Conservation (phyloP, 2,797 vertebrate species). For the Darevskia mixta region DNA sequence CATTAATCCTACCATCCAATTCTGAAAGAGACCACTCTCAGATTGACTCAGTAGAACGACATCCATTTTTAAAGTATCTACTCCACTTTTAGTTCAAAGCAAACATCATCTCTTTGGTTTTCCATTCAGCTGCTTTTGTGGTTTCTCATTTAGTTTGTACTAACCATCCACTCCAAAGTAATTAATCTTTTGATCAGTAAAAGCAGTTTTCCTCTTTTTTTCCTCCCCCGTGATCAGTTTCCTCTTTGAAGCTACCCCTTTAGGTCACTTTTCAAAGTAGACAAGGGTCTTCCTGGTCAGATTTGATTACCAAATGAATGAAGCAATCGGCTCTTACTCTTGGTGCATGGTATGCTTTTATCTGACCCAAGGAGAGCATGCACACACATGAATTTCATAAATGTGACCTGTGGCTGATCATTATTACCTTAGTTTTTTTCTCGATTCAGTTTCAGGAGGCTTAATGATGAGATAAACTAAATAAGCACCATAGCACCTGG, state of each 20-base stretch:
- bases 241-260: constrained; percentile 56
- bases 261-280: constrained; percentile 49
- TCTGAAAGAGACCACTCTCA: background rate
- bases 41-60: background rate
- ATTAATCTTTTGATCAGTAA: constrained; percentile 56
- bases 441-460: background rate
- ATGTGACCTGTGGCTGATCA: constrained; percentile 5
- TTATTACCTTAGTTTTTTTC: background rate
- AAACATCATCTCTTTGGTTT: constrained; percentile 47
- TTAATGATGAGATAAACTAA: background rate
- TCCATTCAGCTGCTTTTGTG: constrained; percentile 51
- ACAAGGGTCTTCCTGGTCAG: constrained; percentile 46
- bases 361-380: constrained; percentile 33
- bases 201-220: constrained; percentile 31
- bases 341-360: constrained; percentile 7
- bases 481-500: too few relatives aligned
- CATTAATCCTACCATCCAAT: constrained; percentile 24
- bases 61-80: constrained; percentile 18
- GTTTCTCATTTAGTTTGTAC: constrained; percentile 60
- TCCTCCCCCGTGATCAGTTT: background rate
- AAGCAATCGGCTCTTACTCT: constrained; percentile 23
- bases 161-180: constrained; percentile 62
- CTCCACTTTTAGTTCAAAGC: constrained; percentile 55
- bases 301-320: constrained; percentile 37
- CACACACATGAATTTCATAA: constrained; percentile 1